phyloP scores from a whole-genome alignment of 2,888 invertebrate genomes.

The Vesta saturnalis region DNA sequence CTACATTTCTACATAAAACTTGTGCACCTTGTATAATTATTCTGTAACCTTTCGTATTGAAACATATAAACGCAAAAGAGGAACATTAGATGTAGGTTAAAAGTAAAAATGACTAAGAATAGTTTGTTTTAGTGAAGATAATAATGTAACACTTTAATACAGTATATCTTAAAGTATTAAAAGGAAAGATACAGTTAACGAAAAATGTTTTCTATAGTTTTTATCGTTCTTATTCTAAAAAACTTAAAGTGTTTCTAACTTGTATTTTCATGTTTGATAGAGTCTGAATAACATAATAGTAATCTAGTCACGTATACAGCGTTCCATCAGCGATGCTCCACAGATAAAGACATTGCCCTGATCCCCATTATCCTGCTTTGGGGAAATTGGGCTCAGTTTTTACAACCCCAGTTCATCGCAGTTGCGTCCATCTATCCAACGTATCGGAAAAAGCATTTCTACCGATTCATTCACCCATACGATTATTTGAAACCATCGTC shows the following conservation, averaged over 20 bases:
- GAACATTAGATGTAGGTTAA: too few species aligned
- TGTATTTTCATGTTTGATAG: constrained; percentile 31
- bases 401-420: constrained; percentile 41
- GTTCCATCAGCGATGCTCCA: constrained; percentile 47
- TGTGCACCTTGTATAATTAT: too few species aligned
- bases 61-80: too few species aligned
- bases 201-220: too few species aligned
- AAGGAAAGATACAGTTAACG: too few species aligned
- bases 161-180: too few species aligned
- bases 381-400: constrained; percentile 53
- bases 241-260: constrained; percentile 18
- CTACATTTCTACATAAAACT: too few species aligned
- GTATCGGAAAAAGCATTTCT: constrained; percentile 40
- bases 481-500: constrained; percentile 38
- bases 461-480: constrained; percentile 42
- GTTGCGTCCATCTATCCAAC: constrained; percentile 34
- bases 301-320: constrained; percentile 55
- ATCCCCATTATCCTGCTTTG: constrained; percentile 54
- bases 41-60: too few species aligned
- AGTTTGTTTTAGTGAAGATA: too few species aligned
- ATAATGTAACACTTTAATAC: too few species aligned
- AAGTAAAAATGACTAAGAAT: too few species aligned
- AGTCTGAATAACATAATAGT: constrained; percentile 41
- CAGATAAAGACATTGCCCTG: constrained; percentile 55
- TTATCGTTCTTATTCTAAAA: background rate